Conservation (phyloP, 2,797 vertebrate genomes). For the Pipistrellus nathusii region DNA sequence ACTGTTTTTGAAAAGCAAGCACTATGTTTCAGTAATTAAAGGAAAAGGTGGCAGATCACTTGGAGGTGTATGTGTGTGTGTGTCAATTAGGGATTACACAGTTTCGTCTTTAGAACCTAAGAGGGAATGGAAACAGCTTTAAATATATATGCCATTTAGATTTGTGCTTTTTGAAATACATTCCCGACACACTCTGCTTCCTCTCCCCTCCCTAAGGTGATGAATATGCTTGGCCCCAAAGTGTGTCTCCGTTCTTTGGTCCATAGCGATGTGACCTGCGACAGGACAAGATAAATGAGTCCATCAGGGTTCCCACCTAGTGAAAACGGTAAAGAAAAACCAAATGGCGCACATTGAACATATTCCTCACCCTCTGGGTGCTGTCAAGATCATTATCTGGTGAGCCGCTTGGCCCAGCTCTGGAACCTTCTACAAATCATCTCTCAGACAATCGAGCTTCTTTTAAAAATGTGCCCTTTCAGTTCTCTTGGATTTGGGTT, state of each 20-base stretch:
- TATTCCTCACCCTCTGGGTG: background rate
- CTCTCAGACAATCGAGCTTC: background rate
- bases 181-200: background rate
- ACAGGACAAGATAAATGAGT: background rate
- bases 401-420: background rate
- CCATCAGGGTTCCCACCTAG: background rate
- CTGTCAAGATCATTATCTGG: background rate
- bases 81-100: background rate
- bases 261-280: background rate
- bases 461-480: conserved; percentile 10
- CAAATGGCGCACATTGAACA: background rate
- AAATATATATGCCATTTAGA: conserved; percentile 4
- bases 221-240: background rate
- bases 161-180: conserved; percentile 24
- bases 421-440: background rate
- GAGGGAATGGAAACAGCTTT: conserved; percentile 32
- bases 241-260: background rate
- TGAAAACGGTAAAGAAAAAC: background rate
- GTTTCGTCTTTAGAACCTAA: conserved; percentile 24
- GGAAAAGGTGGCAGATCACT: background rate
- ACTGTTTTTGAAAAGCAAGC: conserved; percentile 55
- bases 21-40: conserved; percentile 61
- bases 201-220: background rate
- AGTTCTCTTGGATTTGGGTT: background rate
- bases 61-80: background rate